Base-by-base conservation (phyloP, 2,797 vertebrate species). In the Melopsittacus undulatus region DNA sequence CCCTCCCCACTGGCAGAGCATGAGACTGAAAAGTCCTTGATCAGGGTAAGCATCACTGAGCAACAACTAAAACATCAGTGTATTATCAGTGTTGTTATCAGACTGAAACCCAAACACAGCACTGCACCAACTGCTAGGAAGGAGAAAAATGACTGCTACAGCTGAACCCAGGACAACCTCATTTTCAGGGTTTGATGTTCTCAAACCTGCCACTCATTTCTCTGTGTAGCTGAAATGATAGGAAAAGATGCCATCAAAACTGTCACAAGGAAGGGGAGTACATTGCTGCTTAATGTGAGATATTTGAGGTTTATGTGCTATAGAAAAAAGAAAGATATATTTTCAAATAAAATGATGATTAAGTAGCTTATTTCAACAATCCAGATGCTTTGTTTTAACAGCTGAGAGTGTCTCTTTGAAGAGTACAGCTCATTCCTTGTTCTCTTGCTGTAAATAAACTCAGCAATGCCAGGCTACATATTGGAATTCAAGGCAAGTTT, bases 151-250 rank as follows among this genome's bases (percentile, higher is more conserved):
- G 32, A 34, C 13, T 34, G 54, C n/a, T 34, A 23, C 32, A 2
- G 56, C n/a, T 57, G 56, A 57, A 24, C n/a, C 22, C n/a, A 34
- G 56, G 14, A 24, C 56, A 24, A 80, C 56, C 32, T 90, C 48
- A 67, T 91, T 90, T 94, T 90, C 48, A 87, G 49, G 30, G 81
- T 83, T 32, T 87, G 68, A 9, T 93, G 36, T 89, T 89, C 74
- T 80, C 59, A 94, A 90, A 83, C 34, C 81, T 95, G 38, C 48
- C 79, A 64, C 19, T 89, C 19, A 36, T 90, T 96, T 89, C 56
- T 77, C 43, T 85, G 75, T 94, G 81, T 80, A 94, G 72, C 21
- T 93, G 92, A 78, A 88, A 90, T 77, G 23, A 63, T 8, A 77
- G 45, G 49, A 82, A 56, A 83, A 80, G 43, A 82, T 72, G 10